Base-by-base conservation (phyloP, 2,797 vertebrate species). In the Semaprochilodus insignis region DNA sequence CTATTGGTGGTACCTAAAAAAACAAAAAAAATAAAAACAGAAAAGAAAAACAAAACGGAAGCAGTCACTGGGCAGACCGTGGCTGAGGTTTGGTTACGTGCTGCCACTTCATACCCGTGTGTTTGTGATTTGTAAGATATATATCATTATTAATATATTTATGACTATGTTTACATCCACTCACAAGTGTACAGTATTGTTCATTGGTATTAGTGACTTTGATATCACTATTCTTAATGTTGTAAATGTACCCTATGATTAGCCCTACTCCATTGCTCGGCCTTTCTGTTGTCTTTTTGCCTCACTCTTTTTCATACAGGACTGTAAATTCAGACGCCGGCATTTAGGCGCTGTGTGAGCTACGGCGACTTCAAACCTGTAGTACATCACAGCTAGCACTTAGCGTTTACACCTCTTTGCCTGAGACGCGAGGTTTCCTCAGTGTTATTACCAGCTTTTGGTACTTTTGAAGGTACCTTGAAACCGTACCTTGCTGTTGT, bases 131-230 rank as follows among this genome's bases (percentile, higher is more conserved):
- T 88, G 82, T 86, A 83, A 86, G 72, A 89, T 86, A 88, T 86
- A 84, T 85, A 94, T 93, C 93, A 91, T 94, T 93, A 92, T 94
- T 91, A 87, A 93, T 94, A 93, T 93, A 94, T 89, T 88, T 94
- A 94, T 95, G 93, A 95, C 93, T 90, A 93, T 93, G 94, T 95
- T 96, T 95, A 95, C 94, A 95, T 87, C 66, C 66, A 74, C 85
- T 83, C 86, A 85, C 86, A 73, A 15, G 82, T 89, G 88, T 89
- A 88, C 87, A 88, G 87, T 88, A 87, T 85, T 87, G 85, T 80
- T 86, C 83, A 86, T 86, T 81, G 72, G 86, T 89, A 87, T 87
- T 85, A 83, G 83, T 83, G 86, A 80, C 80, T 87, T 87, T 89
- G 80, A 87, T 85, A 85, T 86, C 84, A 88, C 88, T 67, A 67